Evolutionary conservation across 2,888 invertebrate genomes (phyloP), one percentile per base, ranked within the genome.

Genomic region (Drepanosiphum platanoidis): DNA sequence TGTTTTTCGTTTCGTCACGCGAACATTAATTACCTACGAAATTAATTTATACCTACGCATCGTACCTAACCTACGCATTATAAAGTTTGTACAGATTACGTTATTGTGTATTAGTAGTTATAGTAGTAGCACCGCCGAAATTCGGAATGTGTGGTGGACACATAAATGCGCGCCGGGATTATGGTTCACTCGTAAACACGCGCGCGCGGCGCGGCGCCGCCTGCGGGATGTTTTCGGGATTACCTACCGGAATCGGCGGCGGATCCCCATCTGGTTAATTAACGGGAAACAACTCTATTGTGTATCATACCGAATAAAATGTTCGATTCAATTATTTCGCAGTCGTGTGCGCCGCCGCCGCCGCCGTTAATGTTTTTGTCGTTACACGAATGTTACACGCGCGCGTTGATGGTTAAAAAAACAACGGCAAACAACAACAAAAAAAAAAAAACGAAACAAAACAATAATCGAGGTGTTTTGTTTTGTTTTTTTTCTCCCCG

Each of bases 21-120:
- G 42, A 82, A 82, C 82, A n/a, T 82, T 82, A 82, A 82, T 82
- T 64, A n/a, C n/a, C n/a, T n/a, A 64, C 72, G 27, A 79, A 79
- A 79, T 68, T 68, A 79, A 79, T 79, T 79, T 68, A 46, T 52
- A 79, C 30, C 64, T 68, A 52, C 22, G 34, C 52, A 15, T 5
- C 42, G 27, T 4, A 15, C 27, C 13, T 34, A 58, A 18, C 3
- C 5, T 11, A 61, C n/a, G 7, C 58, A 22, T 34, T 39, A 61
- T 39, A 36, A 77, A 77, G 58, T 77, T 77, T 61, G 18, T 36
- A 70, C 61, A 27, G 75, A 61, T 77, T 77, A 77, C 27, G 64
- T 30, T 30, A n/a, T 27, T 11, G 64, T 27, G n/a, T 8, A 9
- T 0, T 9, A 27, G 61, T n/a, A 1, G 5, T 1, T 8, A 1